These are phyloP conservation scores for Pharmacophagus antenor DNA, from an alignment of 2,888 invertebrate species.

Conservation along the genomic window DNA sequence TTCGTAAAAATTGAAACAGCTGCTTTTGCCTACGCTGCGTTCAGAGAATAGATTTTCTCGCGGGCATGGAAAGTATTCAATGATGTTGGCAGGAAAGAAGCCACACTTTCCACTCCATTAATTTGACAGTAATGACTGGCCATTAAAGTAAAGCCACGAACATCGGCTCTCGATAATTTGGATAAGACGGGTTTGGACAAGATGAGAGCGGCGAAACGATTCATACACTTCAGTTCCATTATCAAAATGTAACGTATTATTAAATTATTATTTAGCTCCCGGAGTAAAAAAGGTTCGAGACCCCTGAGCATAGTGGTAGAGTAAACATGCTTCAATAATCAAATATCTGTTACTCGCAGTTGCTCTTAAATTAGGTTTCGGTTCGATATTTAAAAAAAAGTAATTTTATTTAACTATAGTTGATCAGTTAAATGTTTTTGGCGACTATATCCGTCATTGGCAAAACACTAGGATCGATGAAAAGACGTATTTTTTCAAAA, in stretches of 20 bases:
- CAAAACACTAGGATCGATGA: no score
- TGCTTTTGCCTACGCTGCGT: constrained; percentile 43
- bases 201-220: neutral
- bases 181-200: constrained; percentile 16
- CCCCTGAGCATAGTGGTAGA: neutral
- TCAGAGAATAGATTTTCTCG: constrained; percentile 40
- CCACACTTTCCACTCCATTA: constrained; percentile 48
- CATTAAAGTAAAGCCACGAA: constrained; percentile 38
- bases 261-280: neutral
- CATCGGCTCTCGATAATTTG: constrained; percentile 27
- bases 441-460: no score
- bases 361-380: no score
- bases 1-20: neutral
- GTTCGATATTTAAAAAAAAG: no score
- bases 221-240: constrained; percentile 13
- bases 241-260: constrained; percentile 6
- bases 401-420: no score
- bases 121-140: constrained; percentile 50
- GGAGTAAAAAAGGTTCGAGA: constrained; percentile 1
- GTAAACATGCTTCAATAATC: neutral
- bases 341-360: neutral
- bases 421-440: no score
- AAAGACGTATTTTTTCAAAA: no score
- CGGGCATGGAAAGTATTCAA: constrained; percentile 39
- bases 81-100: constrained; percentile 42